Evolutionary conservation across 2,888 invertebrate genomes (phyloP), one percentile per base, ranked within the genome.

Genomic region (Timema podura): DNA sequence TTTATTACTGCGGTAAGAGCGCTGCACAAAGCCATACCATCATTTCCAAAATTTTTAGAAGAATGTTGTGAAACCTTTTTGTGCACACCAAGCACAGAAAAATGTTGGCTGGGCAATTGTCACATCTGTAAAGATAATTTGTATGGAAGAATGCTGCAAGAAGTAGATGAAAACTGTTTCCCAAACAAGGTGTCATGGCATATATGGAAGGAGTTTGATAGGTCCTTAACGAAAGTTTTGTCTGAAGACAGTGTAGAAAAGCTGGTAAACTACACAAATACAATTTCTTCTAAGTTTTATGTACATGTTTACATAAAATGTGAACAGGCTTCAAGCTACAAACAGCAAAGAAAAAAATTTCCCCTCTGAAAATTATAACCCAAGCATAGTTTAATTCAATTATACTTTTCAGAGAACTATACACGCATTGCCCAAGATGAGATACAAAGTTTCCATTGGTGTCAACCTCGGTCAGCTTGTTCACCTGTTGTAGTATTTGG

Each of bases 381-480:
- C 11, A 48, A n/a, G 46, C 10, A 45, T 68, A 8, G 68, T 64
- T 49, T 68, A 13, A 16, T 68, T 15, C 68, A 68, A 68, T 46
- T 47, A 59, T 61, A 59, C 46, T 68, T 68, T 47, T 68, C 68
- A 11, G 68, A 68, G 48, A 61, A 64, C 46, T 68, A 68, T 48
- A 68, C 64, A 13, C 61, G 68, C 54, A 59, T 47, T 5, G 46
- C 64, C n/a, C 68, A 68, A 15, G 68, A 68, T 61, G 64, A 68
- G 48, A 68, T 64, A 46, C 68, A 68, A 47, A 68, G 68, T 46
- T 59, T 61, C 54, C 68, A 68, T 64, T 68, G 68, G 61, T 49
- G 61, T n/a, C 68, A 68, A 59, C 59, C 61, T 15, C 64, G 64
- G 69, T 65, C n/a, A 69, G 49, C 64, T 16, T 64, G 46, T 69